phyloP scores from a whole-genome alignment of 2,797 vertebrate species.

The Rachycentron canadum region DNA sequence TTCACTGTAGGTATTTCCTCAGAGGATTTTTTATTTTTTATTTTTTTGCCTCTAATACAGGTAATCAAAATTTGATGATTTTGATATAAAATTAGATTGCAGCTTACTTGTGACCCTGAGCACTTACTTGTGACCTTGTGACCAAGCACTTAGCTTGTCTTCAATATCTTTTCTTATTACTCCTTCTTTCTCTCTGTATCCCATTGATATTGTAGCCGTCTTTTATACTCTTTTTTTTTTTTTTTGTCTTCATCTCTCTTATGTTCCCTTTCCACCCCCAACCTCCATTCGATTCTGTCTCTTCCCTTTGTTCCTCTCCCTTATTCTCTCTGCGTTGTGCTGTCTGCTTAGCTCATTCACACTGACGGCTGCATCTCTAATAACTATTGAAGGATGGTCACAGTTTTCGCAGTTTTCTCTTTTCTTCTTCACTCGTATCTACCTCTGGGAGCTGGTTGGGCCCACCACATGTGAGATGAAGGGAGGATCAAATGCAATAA shows the following conservation, averaged over 20 bases:
- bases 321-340: conserved; percentile 52
- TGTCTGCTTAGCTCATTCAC: conserved; percentile 65
- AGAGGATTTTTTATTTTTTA: no score
- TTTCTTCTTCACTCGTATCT: conserved; percentile 73
- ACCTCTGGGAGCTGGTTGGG: conserved; percentile 76
- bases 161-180: conserved; percentile 7
- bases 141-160: conserved; percentile 21
- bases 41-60: neutral
- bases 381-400: conserved; percentile 77
- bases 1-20: neutral
- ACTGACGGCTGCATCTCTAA: conserved; percentile 71
- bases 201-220: conserved; percentile 30
- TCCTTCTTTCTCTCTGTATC: conserved; percentile 19
- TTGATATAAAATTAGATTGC: neutral
- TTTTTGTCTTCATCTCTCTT: conserved; percentile 54
- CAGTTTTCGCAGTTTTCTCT: conserved; percentile 43
- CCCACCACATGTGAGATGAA: conserved; percentile 72
- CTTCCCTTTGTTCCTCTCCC: conserved; percentile 55
- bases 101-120: neutral
- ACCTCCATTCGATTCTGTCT: conserved; percentile 42
- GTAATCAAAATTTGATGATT: neutral
- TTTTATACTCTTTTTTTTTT: conserved; percentile 43
- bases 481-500: conserved; percentile 80
- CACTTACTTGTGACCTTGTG: neutral
- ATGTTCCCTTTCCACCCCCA: conserved; percentile 48